These are phyloP conservation scores for Mayetiola destructor DNA, from an alignment of 2,888 invertebrate genomes.

Conservation along the genomic window DNA sequence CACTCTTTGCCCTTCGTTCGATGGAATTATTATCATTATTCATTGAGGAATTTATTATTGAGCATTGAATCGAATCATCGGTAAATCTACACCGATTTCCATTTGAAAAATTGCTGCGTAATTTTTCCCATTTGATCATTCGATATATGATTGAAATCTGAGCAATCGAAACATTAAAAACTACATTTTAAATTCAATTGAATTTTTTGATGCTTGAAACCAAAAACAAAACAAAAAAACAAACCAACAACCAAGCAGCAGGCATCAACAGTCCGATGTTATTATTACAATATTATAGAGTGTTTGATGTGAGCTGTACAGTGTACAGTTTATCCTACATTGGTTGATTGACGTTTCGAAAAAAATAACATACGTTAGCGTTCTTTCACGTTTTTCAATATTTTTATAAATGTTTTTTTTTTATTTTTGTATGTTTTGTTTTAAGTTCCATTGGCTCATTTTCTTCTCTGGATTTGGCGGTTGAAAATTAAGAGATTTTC, in stretches of 20 bases:
- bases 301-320: background rate
- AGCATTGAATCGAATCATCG: background rate
- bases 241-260: background rate
- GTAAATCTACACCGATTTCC: background rate
- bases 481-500: background rate
- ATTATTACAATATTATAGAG: no score
- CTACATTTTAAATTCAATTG: no score
- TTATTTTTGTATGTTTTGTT: background rate
- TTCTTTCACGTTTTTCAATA: background rate
- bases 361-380: no score
- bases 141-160: background rate
- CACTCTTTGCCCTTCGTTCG: background rate
- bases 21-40: no score
- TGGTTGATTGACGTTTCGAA: conserved; percentile 6
- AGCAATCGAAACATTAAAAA: no score
- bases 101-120: conserved; percentile 7
- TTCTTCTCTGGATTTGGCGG: background rate
- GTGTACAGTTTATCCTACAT: conserved; percentile 7
- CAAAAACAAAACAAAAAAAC: background rate
- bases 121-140: conserved; percentile 4
- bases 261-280: no score
- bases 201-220: background rate
- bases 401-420: background rate
- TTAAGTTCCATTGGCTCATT: background rate
- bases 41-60: no score